Evolutionary conservation across 1,140 invertebrate genomes (phyloP), one percentile per base, ranked within the genome.

Genomic region (Drepana arcuata): DNA sequence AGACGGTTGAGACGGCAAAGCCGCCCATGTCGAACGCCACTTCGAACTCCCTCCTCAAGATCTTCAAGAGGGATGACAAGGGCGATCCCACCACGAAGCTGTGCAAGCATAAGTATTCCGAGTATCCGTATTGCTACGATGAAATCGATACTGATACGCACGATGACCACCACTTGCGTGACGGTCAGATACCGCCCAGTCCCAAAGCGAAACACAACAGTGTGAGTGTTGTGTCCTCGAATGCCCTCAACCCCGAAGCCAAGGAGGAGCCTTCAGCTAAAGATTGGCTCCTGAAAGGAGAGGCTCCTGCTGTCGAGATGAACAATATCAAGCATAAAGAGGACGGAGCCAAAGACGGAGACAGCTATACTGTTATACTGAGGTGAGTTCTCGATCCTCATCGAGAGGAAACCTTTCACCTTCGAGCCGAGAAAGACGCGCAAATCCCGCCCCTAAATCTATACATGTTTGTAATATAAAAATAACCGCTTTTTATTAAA

Each of bases 101-200:
- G 18, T 94, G 92, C 53, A 93, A 93, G 74, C 91, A 93, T 49
- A 93, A 92, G 57, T 94, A 94, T 65, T 92, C 91, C 11, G 91
- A 91, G 11, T 93, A 92, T 79, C 91, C 92, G 1, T 93, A 93
- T 72, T 93, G 92, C 63, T 94, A 94, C 55, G 91, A 92, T 49
- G 92, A 92, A 72, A 92, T 92, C 3, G 88, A 89, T 1, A 87
- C 88, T 10, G 90, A 91, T 39, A 88, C 85, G 34, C 88, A 90
- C 64, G 88, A 87, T 35, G 85, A 87, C 41, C 84, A 86, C 33
- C 86, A 86, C 59, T 43, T 83, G 13, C 59, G 79, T 16, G 82
- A 84, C 16, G 73, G 73, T 13, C 24, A 26, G n/a, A 66, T 56
- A 11, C 73, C 56, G 11, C 71, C 57, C 15, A 83, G 72, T 67